A percentile compares a stretch with the other conserved stretches of the same genome.
Evolutionary conservation across 2,797 vertebrate genomes (phyloP).

Genomic region (Urosaurus nigricauda): DNA sequence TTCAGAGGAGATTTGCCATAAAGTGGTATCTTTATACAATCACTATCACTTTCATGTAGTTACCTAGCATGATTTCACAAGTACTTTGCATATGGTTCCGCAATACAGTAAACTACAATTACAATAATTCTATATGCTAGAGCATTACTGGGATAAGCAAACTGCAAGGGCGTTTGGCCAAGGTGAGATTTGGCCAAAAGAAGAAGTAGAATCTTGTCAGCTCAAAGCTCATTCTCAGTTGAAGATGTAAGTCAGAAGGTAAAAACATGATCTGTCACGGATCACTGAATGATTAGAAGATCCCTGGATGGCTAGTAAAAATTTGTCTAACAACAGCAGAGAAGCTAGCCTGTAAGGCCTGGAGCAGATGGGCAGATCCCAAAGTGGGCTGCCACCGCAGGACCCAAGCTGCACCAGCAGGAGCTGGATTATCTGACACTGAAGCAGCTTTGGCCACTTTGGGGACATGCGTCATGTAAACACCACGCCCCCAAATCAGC

Average conservation of each 20-base stretch:
- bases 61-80: neutral
- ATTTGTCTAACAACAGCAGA: neutral
- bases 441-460: too few relatives aligned
- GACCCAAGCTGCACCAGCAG: too few relatives aligned
- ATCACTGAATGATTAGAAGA: neutral
- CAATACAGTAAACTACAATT: neutral
- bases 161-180: too few relatives aligned
- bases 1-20: too few relatives aligned
- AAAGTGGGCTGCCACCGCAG: too few relatives aligned
- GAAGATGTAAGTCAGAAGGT: neutral
- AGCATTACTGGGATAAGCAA: too few relatives aligned
- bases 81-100: neutral
- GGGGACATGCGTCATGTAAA: too few relatives aligned
- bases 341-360: neutral
- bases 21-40: neutral
- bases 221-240: neutral
- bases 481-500: too few relatives aligned
- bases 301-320: neutral
- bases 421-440: too few relatives aligned
- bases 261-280: neutral
- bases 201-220: neutral
- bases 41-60: neutral
- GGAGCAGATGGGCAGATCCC: too few relatives aligned
- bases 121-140: neutral
- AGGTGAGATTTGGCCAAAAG: neutral